Evolutionary conservation across 2,113 vertebrate species (phyloP).

Genomic region (Poeciliopsis turrubarensis): DNA sequence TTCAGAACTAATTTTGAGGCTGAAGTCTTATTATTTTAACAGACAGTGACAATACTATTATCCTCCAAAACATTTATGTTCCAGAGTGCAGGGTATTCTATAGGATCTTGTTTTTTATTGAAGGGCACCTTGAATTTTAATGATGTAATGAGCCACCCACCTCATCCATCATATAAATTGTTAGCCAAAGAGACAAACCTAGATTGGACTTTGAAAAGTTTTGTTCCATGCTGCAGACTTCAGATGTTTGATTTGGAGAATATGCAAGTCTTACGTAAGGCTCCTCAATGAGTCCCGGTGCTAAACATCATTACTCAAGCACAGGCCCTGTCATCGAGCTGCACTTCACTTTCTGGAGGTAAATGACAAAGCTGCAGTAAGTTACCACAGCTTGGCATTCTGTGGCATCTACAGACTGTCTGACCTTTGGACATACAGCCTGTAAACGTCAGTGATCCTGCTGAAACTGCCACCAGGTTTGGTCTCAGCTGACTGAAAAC

Average conservation of each 20-base stretch:
- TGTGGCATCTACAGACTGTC: constrained; percentile 2
- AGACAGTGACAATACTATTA: not conserved
- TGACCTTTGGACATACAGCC: constrained; percentile 38
- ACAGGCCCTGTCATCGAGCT: constrained; percentile 15
- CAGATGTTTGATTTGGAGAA: not conserved
- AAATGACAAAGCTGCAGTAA: constrained; percentile 10
- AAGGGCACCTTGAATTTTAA: not conserved
- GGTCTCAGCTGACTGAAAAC: constrained; percentile 30
- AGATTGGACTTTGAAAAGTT: constrained; percentile 16
- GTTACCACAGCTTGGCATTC: constrained; percentile 5
- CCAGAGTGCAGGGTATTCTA: not conserved
- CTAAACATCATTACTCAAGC: not conserved
- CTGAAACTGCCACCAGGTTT: constrained; percentile 16
- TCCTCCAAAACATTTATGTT: not conserved
- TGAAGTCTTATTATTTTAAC: not conserved
- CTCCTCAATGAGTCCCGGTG: not conserved
- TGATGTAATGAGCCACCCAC: not conserved
- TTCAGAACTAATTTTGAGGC: not conserved
- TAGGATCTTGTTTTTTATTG: not conserved
- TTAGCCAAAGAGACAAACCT: constrained; percentile 6
- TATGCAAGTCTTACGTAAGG: constrained; percentile 3
- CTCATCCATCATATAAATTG: not conserved
- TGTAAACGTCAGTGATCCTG: constrained; percentile 15
- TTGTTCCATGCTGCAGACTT: not conserved
- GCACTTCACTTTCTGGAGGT: constrained; percentile 9